Conservation (phyloP, 2,888 invertebrate genomes). For the Pyrochroa serraticornis region DNA sequence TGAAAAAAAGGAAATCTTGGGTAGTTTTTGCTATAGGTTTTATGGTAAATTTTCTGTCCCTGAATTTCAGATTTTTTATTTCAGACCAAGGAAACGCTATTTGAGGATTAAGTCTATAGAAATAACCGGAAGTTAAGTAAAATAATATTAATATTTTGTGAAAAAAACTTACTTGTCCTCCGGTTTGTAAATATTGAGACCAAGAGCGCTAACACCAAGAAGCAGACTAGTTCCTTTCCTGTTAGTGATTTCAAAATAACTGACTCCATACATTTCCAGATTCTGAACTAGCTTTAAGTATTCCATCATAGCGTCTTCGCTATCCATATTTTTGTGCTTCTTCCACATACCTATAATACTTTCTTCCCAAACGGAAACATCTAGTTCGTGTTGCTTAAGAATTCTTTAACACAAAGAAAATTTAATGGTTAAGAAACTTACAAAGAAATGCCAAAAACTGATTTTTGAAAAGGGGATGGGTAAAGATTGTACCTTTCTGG, state of each 20-base stretch:
- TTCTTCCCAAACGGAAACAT: conserved; percentile 95
- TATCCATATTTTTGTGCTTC: conserved; percentile 87
- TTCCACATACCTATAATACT: conserved; percentile 98
- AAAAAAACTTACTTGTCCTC: conserved; percentile 79
- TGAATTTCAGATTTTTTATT: conserved; percentile 98
- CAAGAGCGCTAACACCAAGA: conserved; percentile 96
- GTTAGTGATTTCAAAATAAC: conserved; percentile 98
- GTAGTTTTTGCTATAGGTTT: conserved; percentile 99
- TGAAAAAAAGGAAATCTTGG: conserved; percentile 98
- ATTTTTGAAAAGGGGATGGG: too few species aligned
- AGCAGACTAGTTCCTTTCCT: conserved; percentile 97
- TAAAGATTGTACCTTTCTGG: conserved; percentile 77
- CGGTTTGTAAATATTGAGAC: conserved; percentile 97
- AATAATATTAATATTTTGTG: not conserved
- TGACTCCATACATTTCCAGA: conserved; percentile 97
- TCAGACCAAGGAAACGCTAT: conserved; percentile 99
- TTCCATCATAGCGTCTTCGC: conserved; percentile 99
- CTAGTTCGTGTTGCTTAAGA: conserved; percentile 96
- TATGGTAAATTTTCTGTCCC: conserved; percentile 98
- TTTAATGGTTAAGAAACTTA: not conserved
- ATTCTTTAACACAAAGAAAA: conserved; percentile 63
- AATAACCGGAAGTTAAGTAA: conserved; percentile 35
- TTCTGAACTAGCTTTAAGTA: conserved; percentile 97
- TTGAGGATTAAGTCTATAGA: conserved; percentile 91
- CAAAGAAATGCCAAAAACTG: too few species aligned